phyloP scores from a whole-genome alignment of 2,113 vertebrate genomes.

The Upupa epops region DNA sequence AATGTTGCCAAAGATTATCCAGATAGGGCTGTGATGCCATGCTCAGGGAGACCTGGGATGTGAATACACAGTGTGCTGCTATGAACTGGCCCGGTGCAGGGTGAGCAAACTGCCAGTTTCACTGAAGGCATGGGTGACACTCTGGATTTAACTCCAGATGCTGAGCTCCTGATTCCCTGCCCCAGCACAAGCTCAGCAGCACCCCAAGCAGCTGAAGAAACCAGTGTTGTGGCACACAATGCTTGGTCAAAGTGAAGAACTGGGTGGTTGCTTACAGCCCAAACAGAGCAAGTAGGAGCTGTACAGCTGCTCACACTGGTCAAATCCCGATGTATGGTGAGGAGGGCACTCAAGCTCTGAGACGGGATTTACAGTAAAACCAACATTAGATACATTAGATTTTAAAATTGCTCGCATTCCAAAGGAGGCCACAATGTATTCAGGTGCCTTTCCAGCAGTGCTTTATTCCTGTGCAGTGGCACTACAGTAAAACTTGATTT shows the following conservation, averaged over 20 bases:
- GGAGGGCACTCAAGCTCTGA: background rate
- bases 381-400: background rate
- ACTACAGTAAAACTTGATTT: conserved; percentile 34
- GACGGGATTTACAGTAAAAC: background rate
- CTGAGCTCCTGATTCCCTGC: accelerated
- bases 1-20: accelerated
- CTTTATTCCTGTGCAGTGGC: background rate
- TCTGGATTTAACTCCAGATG: background rate
- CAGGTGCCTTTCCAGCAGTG: conserved; percentile 2
- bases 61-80: background rate
- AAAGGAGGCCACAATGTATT: background rate
- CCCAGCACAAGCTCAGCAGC: background rate
- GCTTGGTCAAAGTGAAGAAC: background rate
- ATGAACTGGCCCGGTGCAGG: background rate
- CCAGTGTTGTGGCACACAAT: accelerated
- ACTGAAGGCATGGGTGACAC: accelerated
- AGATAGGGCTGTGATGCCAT: background rate
- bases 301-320: accelerated
- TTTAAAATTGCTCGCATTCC: background rate
- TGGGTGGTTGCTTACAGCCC: background rate
- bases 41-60: background rate
- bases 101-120: background rate
- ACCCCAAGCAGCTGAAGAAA: background rate
- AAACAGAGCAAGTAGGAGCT: background rate
- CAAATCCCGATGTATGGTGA: accelerated